A percentile compares a stretch with the other conserved stretches of the same genome.
Evolutionary conservation across 2,797 vertebrate genomes (phyloP).

Genomic region (Rhinella marina): DNA sequence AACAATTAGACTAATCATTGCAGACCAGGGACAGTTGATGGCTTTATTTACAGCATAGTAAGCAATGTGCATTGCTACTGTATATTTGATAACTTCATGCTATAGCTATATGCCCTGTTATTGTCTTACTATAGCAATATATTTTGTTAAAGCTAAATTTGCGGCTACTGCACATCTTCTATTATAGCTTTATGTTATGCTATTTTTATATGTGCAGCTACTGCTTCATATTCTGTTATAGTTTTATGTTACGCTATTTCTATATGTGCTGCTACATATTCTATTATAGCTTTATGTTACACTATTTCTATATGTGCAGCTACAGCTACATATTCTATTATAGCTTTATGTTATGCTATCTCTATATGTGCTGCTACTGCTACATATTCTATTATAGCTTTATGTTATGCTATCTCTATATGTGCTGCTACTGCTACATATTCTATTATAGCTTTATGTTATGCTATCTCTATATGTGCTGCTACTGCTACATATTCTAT

Average conservation of each 20-base stretch:
- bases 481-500: not conserved
- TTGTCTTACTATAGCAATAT: not conserved
- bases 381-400: not conserved
- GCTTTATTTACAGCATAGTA: constrained; percentile 45
- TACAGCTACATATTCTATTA: not conserved
- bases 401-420: not conserved
- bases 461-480: not conserved
- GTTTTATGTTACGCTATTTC: not conserved
- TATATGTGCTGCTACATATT: not conserved
- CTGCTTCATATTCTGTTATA: not conserved
- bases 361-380: too few relatives aligned
- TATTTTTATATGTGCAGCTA: not conserved
- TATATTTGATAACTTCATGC: not conserved
- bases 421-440: not conserved
- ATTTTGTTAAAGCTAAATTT: not conserved
- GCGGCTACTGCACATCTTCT: not conserved
- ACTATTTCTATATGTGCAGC: not conserved
- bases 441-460: not conserved
- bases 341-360: too few relatives aligned
- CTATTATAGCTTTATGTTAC: not conserved
- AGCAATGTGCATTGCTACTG: not conserved
- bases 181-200: not conserved
- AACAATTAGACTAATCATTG: constrained; percentile 45
- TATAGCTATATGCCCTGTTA: not conserved
- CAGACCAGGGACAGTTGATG: constrained; percentile 47